phyloP scores from a whole-genome alignment of 1,140 invertebrate genomes.

The Euwallacea fornicatus region DNA sequence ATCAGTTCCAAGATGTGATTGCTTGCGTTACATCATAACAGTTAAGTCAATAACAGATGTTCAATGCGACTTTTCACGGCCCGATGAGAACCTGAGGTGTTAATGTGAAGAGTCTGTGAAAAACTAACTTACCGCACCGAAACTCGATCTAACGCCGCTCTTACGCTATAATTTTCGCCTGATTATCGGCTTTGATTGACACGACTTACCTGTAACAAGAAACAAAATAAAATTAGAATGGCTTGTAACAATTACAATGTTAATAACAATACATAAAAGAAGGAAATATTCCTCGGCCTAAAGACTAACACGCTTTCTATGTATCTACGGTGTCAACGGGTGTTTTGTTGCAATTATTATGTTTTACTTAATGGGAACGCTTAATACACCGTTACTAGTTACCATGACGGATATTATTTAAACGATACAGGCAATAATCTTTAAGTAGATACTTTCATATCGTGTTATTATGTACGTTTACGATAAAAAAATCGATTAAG shows the following conservation, averaged over 20 bases:
- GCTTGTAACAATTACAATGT: neutral
- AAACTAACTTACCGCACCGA: neutral
- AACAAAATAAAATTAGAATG: conserved; percentile 4
- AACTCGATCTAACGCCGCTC: neutral
- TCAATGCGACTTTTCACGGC: neutral
- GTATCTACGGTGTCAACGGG: neutral
- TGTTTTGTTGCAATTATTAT: neutral
- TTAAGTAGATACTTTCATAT: no score
- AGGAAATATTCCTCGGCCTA: neutral
- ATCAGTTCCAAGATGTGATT: neutral
- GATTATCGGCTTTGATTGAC: conserved; percentile 1
- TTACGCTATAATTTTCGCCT: neutral
- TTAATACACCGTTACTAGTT: no score
- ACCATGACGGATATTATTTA: no score
- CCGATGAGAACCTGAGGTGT: neutral
- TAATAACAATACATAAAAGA: conserved; percentile 2
- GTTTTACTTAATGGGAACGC: neutral
- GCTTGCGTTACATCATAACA: neutral
- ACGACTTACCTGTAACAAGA: conserved; percentile 6
- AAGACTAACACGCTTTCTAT: neutral
- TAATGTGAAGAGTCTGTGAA: no score
- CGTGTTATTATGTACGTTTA: no score
- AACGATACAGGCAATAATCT: no score
- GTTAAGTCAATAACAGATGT: conserved; percentile 4
- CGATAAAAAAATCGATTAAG: no score